Evolutionary conservation across 2,888 invertebrate species (phyloP), one percentile per base, ranked within the genome.

Genomic region (Acleris sparsana): DNA sequence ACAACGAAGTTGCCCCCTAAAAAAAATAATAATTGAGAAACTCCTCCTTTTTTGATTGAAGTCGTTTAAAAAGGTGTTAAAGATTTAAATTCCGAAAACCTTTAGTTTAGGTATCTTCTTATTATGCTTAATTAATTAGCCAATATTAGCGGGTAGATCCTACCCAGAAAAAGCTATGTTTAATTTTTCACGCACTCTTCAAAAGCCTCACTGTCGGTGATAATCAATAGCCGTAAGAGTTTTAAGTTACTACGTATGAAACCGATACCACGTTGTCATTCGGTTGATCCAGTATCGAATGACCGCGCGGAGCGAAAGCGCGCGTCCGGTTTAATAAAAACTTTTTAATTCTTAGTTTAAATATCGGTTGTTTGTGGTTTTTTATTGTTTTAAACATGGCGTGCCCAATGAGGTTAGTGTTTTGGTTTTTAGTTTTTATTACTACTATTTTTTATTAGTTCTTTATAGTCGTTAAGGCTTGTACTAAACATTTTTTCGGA

Each of bases 351-450:
- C 73, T 64, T 59, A 71, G 69, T 72, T 72, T 60, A 67, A 66
- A 59, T 55, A 69, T 51, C 52, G 39, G 39, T 68, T 29, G 67
- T 69, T 63, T 69, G 68, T 63, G 52, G 17, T 68, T 72, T 63
- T 46, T 64, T 16, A 6, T 16, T 69, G 65, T 61, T 49, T 17
- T n/a, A 20, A 83, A 76, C 75, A 92, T 92, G 91, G 90, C 87
- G 57, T 92, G 91, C 72, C 91, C 91, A 51, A 90, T 91, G 90
- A 85, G 91, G 91, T 91, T 53, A 83, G 80, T 72, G 53, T 49
- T 22, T 53, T 67, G 67, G 3, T 60, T 53, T 53, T 49, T 65
- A 57, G 70, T 52, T 70, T 44, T 48, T 43, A 3, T 49, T 17
- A 25, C 13, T 17, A 25, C 13, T 6, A 11, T 60, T 9, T 5